Conservation (phyloP, 2,797 vertebrate species). For the Cryptoblepharus egeriae region DNA sequence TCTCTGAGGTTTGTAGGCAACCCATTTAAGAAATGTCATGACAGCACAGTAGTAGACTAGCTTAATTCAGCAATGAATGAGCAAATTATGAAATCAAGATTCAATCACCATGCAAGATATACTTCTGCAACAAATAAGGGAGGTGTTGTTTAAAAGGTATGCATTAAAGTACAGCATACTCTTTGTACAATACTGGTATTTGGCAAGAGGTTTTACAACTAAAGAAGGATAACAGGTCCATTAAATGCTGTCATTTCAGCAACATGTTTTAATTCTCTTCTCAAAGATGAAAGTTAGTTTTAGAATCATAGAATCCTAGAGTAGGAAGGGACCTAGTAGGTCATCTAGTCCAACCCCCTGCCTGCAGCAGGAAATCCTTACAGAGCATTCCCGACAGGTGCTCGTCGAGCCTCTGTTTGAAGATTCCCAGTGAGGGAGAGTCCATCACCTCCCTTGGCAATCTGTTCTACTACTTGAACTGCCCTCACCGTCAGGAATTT, state of each 20-base stretch:
- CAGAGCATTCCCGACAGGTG: too few species aligned
- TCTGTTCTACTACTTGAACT: too few species aligned
- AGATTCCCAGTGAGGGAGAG: too few species aligned
- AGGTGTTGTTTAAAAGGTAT: not conserved
- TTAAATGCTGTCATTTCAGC: not conserved
- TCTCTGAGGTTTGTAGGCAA: not conserved
- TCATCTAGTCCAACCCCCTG: too few species aligned
- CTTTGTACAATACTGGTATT: not conserved
- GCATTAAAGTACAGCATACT: not conserved
- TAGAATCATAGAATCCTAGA: too few species aligned
- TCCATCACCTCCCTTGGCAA: too few species aligned
- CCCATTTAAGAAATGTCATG: not conserved
- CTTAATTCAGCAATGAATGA: not conserved
- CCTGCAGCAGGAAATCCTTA: too few species aligned
- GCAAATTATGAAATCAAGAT: not conserved
- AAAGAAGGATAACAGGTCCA: not conserved
- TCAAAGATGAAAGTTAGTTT: not conserved
- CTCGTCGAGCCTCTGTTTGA: too few species aligned
- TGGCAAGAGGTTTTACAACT: not conserved
- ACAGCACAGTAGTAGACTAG: not conserved
- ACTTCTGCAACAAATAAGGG: not conserved
- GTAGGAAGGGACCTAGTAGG: too few species aligned
- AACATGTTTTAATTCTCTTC: not conserved
- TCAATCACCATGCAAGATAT: not conserved
- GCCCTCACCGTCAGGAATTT: too few species aligned